Conservation (phyloP, 2,888 invertebrate genomes). For the Prosopocoilus inquinatus region DNA sequence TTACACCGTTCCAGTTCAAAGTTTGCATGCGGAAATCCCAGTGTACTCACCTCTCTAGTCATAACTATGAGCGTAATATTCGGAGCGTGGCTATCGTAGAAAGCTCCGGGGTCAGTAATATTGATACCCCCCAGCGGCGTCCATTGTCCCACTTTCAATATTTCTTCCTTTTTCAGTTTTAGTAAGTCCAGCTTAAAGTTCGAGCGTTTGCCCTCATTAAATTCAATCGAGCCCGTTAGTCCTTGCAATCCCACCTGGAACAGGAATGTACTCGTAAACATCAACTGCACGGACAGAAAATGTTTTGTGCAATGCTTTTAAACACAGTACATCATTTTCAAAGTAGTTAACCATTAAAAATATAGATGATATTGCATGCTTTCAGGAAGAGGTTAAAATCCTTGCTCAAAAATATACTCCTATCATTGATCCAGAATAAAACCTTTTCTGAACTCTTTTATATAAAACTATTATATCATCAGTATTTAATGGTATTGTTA, state of each 20-base stretch:
- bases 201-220: slow-evolving; percentile 78
- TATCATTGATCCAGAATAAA: no score
- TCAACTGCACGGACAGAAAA: neutral
- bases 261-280: slow-evolving; percentile 5
- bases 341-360: no score
- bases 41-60: slow-evolving; percentile 72
- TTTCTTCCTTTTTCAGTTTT: slow-evolving; percentile 74
- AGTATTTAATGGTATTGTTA: no score
- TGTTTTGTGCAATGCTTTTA: no score
- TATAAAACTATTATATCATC: no score
- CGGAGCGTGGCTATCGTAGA: slow-evolving; percentile 76
- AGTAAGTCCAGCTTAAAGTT: slow-evolving; percentile 84
- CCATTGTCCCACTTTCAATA: slow-evolving; percentile 83
- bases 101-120: slow-evolving; percentile 82
- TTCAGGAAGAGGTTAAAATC: no score
- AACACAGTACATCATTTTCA: no score
- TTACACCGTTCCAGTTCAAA: slow-evolving; percentile 1
- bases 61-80: slow-evolving; percentile 90
- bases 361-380: no score
- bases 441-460: no score
- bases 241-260: slow-evolving; percentile 78
- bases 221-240: slow-evolving; percentile 83
- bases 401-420: no score
- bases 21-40: slow-evolving; percentile 6
- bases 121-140: slow-evolving; percentile 71